Base-by-base conservation (phyloP, 2,797 vertebrate species). In the Eidolon dupreanum region DNA sequence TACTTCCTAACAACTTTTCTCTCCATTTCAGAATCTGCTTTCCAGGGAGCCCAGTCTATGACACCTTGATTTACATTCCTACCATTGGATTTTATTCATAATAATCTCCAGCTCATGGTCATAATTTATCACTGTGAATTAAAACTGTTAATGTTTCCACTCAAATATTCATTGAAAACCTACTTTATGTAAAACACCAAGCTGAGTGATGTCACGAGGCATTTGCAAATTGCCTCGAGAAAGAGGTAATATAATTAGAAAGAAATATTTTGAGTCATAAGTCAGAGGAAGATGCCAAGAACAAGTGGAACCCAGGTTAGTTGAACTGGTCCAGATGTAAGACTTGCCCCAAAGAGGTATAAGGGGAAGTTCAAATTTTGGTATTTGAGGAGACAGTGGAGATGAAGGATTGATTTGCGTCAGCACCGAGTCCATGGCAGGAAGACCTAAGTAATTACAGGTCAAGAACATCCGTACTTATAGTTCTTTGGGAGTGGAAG, bases 161-260 rank as follows among this genome's bases (percentile, higher is more conserved):
- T 88, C 77, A 88, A 91, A 91, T 95, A 85, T 75, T 93, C 90
- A 91, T 63, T 57, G 90, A 68, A 96, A 96, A 74, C 65, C 43
- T 88, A 31, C 41, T 74, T 38, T 70, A 2, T 9, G 33, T 74
- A 22, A 93, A 88, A 77, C 57, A 36, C 51, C 19, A 33, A 24
- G 43, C 57, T 51, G 77, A 79, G n/a, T 51, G 19, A 66, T 86
- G 41, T 71, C 73, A 77, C 10, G 4, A 36, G 49, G 41, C 85
- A 92, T 85, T 81, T 85, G 15, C 19, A 75, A 19, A 75, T 57
- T 1, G 33, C 53, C 57, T 55, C 57, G 73, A 68, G 55, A 78
- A 19, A 26, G 8, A 46, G 24, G 28, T 13, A 59, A 66, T 75
- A 16, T 8, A 38, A 85, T 65, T 84, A 77, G 93, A 77, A 66